These are phyloP conservation scores for Phortica okadai DNA, from an alignment of 2,888 invertebrate genomes.

Conservation along the genomic window DNA sequence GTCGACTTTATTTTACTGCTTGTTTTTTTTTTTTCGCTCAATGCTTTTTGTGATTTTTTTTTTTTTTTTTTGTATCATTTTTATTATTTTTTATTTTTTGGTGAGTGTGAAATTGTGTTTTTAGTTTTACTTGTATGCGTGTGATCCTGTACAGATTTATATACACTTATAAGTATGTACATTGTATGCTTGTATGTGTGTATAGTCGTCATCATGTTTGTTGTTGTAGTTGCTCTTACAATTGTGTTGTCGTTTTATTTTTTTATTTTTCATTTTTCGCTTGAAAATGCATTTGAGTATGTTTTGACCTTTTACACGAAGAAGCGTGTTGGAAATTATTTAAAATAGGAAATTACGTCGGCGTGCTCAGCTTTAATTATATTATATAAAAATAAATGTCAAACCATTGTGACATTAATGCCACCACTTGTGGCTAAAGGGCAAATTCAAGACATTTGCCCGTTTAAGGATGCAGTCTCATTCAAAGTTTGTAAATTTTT, in stretches of 20 bases:
- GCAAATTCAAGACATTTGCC: too few species aligned
- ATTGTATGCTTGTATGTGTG: neutral
- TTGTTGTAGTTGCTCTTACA: neutral
- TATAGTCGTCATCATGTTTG: neutral
- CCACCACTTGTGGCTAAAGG: neutral
- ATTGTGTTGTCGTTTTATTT: neutral
- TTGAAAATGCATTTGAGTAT: conserved; percentile 21
- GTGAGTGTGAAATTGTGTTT: conserved; percentile 52
- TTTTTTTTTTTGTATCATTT: too few species aligned
- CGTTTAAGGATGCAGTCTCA: too few species aligned
- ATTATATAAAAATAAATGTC: conserved; percentile 18
- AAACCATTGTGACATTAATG: neutral
- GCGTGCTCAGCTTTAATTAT: neutral
- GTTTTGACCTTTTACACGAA: conserved; percentile 35
- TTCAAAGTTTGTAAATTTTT: too few species aligned
- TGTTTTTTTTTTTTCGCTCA: neutral
- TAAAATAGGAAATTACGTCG: conserved; percentile 2
- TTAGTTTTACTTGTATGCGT: conserved; percentile 32
- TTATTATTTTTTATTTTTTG: conserved; percentile 31
- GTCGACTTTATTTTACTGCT: conserved; percentile 30
- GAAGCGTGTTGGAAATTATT: neutral
- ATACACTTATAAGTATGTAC: neutral
- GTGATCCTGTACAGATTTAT: conserved; percentile 48
- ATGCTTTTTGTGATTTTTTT: too few species aligned
- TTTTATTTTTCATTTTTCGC: neutral